Conservation (phyloP, 2,797 vertebrate species). For the Pempheris klunzingeri region DNA sequence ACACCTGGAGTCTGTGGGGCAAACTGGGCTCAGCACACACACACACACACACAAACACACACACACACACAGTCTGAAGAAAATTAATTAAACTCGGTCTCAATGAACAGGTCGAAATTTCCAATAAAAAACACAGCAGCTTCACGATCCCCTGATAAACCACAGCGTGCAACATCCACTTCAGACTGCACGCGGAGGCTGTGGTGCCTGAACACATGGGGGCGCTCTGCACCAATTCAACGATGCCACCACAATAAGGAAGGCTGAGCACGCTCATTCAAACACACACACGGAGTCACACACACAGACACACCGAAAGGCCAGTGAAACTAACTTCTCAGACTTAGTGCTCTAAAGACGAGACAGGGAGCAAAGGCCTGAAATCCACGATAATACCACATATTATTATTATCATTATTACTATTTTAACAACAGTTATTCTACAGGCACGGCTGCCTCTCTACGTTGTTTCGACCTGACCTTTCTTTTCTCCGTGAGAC, state of each 20-base stretch:
- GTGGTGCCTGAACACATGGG: slow-evolving; percentile 67
- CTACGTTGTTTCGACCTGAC: slow-evolving; percentile 75
- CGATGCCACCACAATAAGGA: not conserved
- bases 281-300: slow-evolving; percentile 14
- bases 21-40: not conserved
- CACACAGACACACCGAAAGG: slow-evolving; percentile 34
- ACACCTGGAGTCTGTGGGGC: not conserved
- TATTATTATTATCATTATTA: slow-evolving; percentile 23
- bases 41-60: too few relatives aligned
- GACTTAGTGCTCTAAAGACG: slow-evolving; percentile 30
- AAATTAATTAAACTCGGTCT: not conserved
- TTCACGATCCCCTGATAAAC: not conserved
- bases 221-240: slow-evolving; percentile 81
- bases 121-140: not conserved
- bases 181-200: not conserved
- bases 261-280: slow-evolving; percentile 6
- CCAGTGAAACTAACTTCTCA: slow-evolving; percentile 62
- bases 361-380: slow-evolving; percentile 22
- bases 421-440: slow-evolving; percentile 6
- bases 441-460: too few relatives aligned
- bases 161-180: slow-evolving; percentile 12
- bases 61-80: not conserved
- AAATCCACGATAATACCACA: slow-evolving; percentile 21
- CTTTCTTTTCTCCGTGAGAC: slow-evolving; percentile 86
- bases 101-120: not conserved